Base-by-base conservation (phyloP, 2,113 vertebrate species). In the Gobiocypris rarus region DNA sequence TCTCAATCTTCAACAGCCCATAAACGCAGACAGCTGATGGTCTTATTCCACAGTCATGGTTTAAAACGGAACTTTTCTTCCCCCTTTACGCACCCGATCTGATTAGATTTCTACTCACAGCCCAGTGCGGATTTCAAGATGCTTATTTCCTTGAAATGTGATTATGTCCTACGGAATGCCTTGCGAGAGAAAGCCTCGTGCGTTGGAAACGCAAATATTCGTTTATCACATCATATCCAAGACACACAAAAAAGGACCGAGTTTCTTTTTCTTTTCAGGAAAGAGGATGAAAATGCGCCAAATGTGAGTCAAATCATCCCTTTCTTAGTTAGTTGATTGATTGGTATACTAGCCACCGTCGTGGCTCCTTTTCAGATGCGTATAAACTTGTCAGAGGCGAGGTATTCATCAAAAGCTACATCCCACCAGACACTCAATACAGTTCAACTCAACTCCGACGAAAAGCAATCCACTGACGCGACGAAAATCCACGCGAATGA, bases 21-120 rank as follows among this genome's bases (percentile, higher is more conserved):
- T 73, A 26, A 7, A 58, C 22, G 15, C 7, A 83, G 41, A 31
- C 1, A 15, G 24, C 7, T 56, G 19, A 52, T 31, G 26, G 22
- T 79, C 48, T 88, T 83, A 86, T 90, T 86, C 67, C 52, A 80
- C 81, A 87, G 69, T 88, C 9, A 83, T 26, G 67, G 84, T 86
- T 87, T 84, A 28, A 86, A 86, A 84, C 83, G 34, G 1, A 93
- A 93, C 90, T 93, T 94, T 93, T 88, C 89, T 87, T 86, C 70
- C 71, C 59, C 9, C 82, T 80, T 70, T 65, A 79, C 84, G 82
- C 82, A 89, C 90, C 91, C 83, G 86, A 94, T 95, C 95, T 95
- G 95, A 97, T 97, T 97, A 95, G 94, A 94, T 97, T 97, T 96
- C 96, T 95, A 94, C 94, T 96, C 97, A 97, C 96, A 98, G 93